Base-by-base conservation (phyloP, 2,888 invertebrate genomes). In the Synergus gifuensis region DNA sequence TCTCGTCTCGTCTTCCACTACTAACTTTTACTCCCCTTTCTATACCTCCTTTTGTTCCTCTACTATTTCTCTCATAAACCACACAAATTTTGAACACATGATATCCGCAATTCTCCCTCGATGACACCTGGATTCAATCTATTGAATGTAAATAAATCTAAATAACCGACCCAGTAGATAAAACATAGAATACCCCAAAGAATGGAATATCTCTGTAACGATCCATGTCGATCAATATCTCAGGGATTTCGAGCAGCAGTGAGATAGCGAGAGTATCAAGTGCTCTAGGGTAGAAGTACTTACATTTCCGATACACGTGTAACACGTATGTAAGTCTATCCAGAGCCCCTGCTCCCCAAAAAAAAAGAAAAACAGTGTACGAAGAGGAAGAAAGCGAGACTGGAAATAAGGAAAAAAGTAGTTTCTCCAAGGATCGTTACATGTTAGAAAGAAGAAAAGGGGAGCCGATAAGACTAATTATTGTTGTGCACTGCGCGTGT, bases 381-480 rank as follows among this genome's bases (percentile, higher is more conserved):
- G 14, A 18, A 28, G 28, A 44, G 62, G n/a, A 64, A 28, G 64
- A 76, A 79, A 40, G 73, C 73, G 62, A 44, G 22, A 69, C 54
- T 58, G 73, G 36, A 49, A 40, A 64, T 16, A 63, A 54, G 28
- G 77, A 69, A n/a, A 79, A 40, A 46, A 67, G 22, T 12, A 18
- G 18, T 40, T 67, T 58, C 18, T 54, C 73, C 16, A 66, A 28
- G 80, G 83, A 85, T 85, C 84, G 85, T 83, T 86, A 83, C 82
- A 81, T 82, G 84, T 78, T 77, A 78, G 79, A 79, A 80, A 76
- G 62, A 69, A 80, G 62, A 69, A 80, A 78, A 76, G 73, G 62
- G 77, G 64, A 60, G 76, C 82, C 86, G 89, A 89, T 89, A 89
- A 89, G 85, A 86, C 89, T 89, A 90, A 90, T 90, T 89, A 88